Base-by-base conservation (phyloP, 2,113 vertebrate species). In the Phoenicopterus ruber region DNA sequence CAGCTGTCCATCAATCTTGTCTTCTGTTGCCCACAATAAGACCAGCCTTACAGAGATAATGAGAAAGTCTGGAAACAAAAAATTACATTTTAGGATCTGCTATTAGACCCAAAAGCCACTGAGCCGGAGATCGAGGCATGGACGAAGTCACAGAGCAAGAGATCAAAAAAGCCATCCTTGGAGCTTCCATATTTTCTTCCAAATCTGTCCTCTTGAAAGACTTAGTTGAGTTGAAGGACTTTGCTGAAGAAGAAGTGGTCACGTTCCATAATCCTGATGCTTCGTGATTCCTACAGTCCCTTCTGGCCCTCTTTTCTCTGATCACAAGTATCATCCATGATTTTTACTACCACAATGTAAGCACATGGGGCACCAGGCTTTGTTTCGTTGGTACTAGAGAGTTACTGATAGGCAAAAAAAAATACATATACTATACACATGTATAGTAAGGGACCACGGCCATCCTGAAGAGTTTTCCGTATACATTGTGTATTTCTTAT, bases 141-240 rank as follows among this genome's bases (percentile, higher is more conserved):
- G 31, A 21, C 13, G 3, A 86, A 86, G 6, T 3, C 17, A 55
- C 32, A 57, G 49, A 83, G 7, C 29, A 77, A 63, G 34, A 62
- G 28, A 18, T 14, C 0, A n/a, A 52, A 61, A 67, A 63, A 24
- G 0, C 5, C 0, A 0, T 15, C 4, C 7, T 44, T 67, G 67
- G 24, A 59, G 12, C 31, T 62, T 69, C 10, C 20, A 11, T 22
- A 18, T 46, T 44, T 38, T n/a, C 28, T 46, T 54, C 34, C 20
- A 38, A 38, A 32, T 49, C 42, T n/a, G 10, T 34, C 20, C 44
- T 50, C 21, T 26, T 31, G 29, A 38, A 44, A 52, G 38, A 32
- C 31, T 32, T 66, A 17, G 11, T 26, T 42, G 42, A 89, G 21
- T 14, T 50, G 34, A 67, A 59, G 11, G 44, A 38, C 28, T 44